Conservation (phyloP, 1,140 invertebrate genomes). For the Helicoverpa zea region DNA sequence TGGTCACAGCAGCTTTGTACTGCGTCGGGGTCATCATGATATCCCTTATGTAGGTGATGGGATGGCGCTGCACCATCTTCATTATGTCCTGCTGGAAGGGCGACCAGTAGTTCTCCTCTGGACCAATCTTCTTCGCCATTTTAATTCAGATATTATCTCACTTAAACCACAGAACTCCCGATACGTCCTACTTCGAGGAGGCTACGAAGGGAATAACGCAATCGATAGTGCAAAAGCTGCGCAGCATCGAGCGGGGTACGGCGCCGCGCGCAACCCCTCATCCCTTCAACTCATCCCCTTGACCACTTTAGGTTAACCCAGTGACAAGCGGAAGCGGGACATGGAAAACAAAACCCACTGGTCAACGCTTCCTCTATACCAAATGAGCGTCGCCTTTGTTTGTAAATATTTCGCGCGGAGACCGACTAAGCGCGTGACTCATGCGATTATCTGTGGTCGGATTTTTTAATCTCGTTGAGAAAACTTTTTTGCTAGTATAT, state of each 20-base stretch:
- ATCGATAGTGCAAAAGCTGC: constrained; percentile 28
- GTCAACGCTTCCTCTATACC: too few species aligned
- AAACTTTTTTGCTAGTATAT: too few species aligned
- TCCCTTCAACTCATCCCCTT: constrained; percentile 3
- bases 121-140: constrained; percentile 22
- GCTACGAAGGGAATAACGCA: not conserved
- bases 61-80: constrained; percentile 27
- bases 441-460: too few species aligned
- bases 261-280: constrained; percentile 16
- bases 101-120: constrained; percentile 17
- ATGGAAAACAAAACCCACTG: too few species aligned
- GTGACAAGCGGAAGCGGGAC: not conserved
- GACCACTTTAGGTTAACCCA: not conserved
- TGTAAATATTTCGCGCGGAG: too few species aligned
- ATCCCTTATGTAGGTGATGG: constrained; percentile 15
- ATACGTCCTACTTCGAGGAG: constrained; percentile 7
- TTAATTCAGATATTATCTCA: not conserved
- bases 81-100: constrained; percentile 26
- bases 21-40: constrained; percentile 36
- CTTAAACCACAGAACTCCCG: not conserved
- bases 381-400: too few species aligned
- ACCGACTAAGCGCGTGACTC: too few species aligned
- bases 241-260: not conserved
- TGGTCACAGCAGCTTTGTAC: constrained; percentile 24
- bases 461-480: too few species aligned